phyloP scores from a whole-genome alignment of 1,140 invertebrate genomes.

The Orchestia grillus region DNA sequence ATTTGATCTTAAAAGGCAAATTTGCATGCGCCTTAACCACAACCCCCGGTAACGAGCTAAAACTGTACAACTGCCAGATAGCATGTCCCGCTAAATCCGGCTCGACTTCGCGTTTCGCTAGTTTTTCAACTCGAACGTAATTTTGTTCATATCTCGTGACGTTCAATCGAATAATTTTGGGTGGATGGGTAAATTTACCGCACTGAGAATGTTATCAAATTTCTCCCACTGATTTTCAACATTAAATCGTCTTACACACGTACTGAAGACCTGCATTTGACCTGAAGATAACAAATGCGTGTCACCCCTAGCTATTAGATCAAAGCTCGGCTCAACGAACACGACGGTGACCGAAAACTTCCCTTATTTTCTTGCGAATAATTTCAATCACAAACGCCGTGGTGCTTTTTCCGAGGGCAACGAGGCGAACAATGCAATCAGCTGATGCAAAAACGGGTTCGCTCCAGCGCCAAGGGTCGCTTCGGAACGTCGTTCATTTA shows the following conservation, averaged over 20 bases:
- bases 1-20: no score
- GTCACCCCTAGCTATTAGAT: neutral
- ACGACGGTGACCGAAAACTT: neutral
- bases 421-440: constrained; percentile 6
- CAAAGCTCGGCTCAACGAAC: neutral
- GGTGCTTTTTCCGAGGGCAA: neutral
- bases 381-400: neutral
- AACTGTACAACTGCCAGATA: no score
- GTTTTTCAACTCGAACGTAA: no score
- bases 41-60: no score
- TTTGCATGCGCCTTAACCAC: no score
- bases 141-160: no score
- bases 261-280: neutral
- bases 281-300: neutral
- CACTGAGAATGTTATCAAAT: neutral
- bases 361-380: neutral
- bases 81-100: no score
- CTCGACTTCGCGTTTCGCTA: no score
- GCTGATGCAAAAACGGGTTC: neutral
- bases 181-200: no score
- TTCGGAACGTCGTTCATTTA: neutral
- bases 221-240: neutral
- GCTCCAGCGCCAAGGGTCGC: neutral
- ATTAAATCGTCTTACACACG: neutral
- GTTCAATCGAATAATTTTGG: no score